These are phyloP conservation scores for Nymphalis c-album DNA, from an alignment of 2,888 invertebrate species.

Conservation along the genomic window DNA sequence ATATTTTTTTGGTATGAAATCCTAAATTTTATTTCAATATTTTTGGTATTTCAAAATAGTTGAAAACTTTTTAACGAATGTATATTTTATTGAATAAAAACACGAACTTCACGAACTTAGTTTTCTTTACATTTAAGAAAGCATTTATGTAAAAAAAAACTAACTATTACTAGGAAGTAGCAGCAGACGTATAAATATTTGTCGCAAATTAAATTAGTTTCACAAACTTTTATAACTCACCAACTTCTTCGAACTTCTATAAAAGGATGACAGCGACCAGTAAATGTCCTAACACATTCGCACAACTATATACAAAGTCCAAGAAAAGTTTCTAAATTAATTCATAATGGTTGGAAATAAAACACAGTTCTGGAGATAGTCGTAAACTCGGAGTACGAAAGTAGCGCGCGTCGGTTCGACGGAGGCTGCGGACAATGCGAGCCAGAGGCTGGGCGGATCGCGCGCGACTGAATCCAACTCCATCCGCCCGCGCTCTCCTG, in stretches of 20 bases:
- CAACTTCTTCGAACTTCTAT: conserved; percentile 35
- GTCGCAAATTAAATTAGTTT: conserved; percentile 29
- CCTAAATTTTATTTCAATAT: no score
- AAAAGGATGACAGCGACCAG: conserved; percentile 35
- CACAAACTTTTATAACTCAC: conserved; percentile 36
- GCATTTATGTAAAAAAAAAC: background rate
- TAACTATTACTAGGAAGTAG: background rate
- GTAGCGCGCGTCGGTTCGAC: conserved; percentile 39
- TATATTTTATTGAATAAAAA: no score
- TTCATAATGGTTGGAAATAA: conserved; percentile 13
- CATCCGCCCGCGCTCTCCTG: conserved; percentile 60
- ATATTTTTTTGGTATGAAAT: no score
- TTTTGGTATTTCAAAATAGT: no score
- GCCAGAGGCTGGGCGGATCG: conserved; percentile 53
- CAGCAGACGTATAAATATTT: conserved; percentile 9
- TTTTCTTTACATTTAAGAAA: no score
- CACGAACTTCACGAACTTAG: no score
- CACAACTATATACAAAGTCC: conserved; percentile 27
- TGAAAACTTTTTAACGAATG: no score
- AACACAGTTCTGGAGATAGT: conserved; percentile 19
- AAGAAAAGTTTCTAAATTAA: conserved; percentile 23
- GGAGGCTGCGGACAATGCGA: conserved; percentile 39
- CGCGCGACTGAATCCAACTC: conserved; percentile 68
- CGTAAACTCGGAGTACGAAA: conserved; percentile 27
- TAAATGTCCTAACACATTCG: conserved; percentile 21